Evolutionary conservation across 1,140 invertebrate species (phyloP), one percentile per base, ranked within the genome.

Genomic region (Sinella curviseta): DNA sequence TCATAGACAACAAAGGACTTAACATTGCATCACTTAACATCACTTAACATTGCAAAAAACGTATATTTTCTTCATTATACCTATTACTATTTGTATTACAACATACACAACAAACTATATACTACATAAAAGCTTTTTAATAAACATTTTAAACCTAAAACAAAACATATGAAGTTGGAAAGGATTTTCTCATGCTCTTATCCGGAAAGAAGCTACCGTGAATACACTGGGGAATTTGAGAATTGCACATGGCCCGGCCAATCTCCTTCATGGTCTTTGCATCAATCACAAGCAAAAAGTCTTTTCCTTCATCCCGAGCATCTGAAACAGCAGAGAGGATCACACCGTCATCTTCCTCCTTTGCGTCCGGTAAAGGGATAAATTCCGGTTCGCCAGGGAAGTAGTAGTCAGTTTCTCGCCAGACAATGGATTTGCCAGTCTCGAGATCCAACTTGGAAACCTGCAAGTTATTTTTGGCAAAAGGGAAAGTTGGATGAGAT

Each of bases 261-360:
- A 89, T 57, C 83, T 89, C 88, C 20, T 78, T 85, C 82, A 89
- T 84, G 4, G 82, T 86, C 76, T 84, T 82, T 1, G 86, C 87
- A 81, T 89, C 85, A 55, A 89, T 81, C 31, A 88, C 80, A n/a
- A 87, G 39, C 12, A 89, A 67, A 77, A 85, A 88, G 80, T 87
- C 84, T 33, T 83, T 81, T 30, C 83, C 80, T 26, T 82, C 81
- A 4, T 75, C 70, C 14, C 84, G 80, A 3, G 83, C 83, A 74
- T 85, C 79, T 74, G 82, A 80, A 30, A 85, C 81, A 76, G 81
- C 65, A 8, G 83, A 77, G 4, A 86, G 74, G 16, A 86, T 60
- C 24, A 85, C 36, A 1, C 84, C 87, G 80, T 86, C 86, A 76
- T 88, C 87, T 82, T 87, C 86, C n/a, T 80, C 83, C 33, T 74